Base-by-base conservation (phyloP, 2,797 vertebrate genomes). In the Danionella dracula region DNA sequence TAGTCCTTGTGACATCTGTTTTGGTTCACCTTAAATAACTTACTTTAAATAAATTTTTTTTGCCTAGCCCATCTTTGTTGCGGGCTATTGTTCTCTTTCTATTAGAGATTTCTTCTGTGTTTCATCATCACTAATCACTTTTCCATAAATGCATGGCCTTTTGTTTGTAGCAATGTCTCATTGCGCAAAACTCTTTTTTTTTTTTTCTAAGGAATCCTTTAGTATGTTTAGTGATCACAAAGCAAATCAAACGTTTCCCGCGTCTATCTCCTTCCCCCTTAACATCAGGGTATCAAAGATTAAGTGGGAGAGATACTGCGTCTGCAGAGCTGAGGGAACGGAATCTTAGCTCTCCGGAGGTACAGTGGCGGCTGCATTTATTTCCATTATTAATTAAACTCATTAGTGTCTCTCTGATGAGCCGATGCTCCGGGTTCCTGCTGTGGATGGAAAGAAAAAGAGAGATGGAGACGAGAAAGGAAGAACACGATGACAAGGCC, bases 371-470 rank as follows among this genome's bases (percentile, higher is more conserved):
- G 69, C 79, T 81, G 79, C 81, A 84, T 86, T 84, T 84, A 85
- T 86, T 87, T 86, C 79, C 82, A 84, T 86, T 86, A 87, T 87
- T 87, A 87, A 87, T 87, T 86, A 84, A 81, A 83, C 78, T 87
- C 83, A 86, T 87, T 87, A 86, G 78, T 57, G 76, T 75, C 71
- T 77, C 73, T 78, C 75, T 74, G 65, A 70, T 73, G 77, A 76
- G 69, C 70, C 75, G 70, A 67, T 78, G 71, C 70, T 73, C 63
- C 68, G 73, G 79, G 77, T 79, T 63, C 70, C 73, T 78, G 71
- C 71, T 77, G 79, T 81, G n/a, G 70, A 81, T 79, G 80, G 29
- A 72, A 56, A 41, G 68, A 44, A 63, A 68, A 15, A 37, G 46
- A 53, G 38, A 71, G 58, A 37, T 53, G 32, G 44, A 40, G 54